phyloP scores from a whole-genome alignment of 2,797 vertebrate species.

The Sebastes paucispinis region DNA sequence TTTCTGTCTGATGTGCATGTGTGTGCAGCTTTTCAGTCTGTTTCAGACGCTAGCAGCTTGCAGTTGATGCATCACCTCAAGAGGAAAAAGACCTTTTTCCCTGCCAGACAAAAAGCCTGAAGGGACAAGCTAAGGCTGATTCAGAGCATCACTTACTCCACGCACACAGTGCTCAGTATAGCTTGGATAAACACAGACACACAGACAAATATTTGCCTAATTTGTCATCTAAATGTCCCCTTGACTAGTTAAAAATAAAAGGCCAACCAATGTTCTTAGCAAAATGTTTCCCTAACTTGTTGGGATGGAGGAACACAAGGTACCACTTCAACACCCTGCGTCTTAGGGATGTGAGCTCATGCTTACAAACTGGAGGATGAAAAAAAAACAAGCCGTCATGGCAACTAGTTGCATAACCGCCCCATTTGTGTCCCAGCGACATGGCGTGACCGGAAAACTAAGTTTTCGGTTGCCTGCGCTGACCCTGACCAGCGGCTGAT shows the following conservation, averaged over 20 bases:
- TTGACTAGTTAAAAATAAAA: conserved; percentile 15
- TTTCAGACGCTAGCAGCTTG: conserved; percentile 26
- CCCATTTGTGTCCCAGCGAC: conserved; percentile 27
- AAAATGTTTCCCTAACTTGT: conserved; percentile 34
- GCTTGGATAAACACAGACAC: conserved; percentile 28
- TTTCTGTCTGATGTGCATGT: background rate
- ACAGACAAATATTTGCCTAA: conserved; percentile 39
- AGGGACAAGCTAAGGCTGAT: conserved; percentile 47
- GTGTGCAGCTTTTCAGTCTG: conserved; percentile 17
- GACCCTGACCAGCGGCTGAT: conserved; percentile 72
- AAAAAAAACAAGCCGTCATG: conserved; percentile 41
- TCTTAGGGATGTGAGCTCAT: conserved; percentile 52
- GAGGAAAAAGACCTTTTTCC: conserved; percentile 47
- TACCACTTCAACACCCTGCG: conserved; percentile 36
- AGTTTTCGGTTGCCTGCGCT: conserved; percentile 54
- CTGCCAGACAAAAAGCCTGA: conserved; percentile 48
- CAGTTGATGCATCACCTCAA: conserved; percentile 58
- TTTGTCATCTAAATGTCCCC: conserved; percentile 46
- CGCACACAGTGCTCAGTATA: conserved; percentile 12
- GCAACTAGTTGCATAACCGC: conserved; percentile 45
- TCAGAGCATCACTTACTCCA: conserved; percentile 33
- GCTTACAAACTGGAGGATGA: conserved; percentile 24
- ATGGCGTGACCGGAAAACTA: conserved; percentile 49
- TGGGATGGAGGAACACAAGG: conserved; percentile 48
- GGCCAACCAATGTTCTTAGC: conserved; percentile 35